Conservation (phyloP, 1,140 invertebrate genomes). For the Drosophila setifemur region DNA sequence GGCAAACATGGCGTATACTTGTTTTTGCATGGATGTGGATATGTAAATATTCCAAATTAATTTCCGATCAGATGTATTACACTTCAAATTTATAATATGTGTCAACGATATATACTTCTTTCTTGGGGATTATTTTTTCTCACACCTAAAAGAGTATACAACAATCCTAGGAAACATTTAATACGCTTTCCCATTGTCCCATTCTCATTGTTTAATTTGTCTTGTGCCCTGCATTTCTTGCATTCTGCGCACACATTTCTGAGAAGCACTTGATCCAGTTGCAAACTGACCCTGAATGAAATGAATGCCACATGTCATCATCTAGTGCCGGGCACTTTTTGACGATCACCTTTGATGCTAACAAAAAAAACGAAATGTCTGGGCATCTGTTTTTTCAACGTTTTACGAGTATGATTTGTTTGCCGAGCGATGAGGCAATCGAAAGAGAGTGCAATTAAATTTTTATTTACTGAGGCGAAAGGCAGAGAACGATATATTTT, state of each 20-base stretch:
- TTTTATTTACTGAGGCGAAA: slow-evolving; percentile 65
- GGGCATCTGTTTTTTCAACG: slow-evolving; percentile 53
- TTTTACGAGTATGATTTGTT: slow-evolving; percentile 33
- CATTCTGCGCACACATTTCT: slow-evolving; percentile 36
- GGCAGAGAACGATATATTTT: slow-evolving; percentile 4
- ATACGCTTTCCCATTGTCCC: slow-evolving; percentile 1
- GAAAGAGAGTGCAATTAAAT: slow-evolving; percentile 67
- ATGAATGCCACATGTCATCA: slow-evolving; percentile 65
- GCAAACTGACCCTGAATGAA: slow-evolving; percentile 57
- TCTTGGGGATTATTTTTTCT: too few species aligned
- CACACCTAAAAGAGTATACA: neutral
- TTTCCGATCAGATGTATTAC: too few species aligned
- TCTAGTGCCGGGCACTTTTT: slow-evolving; percentile 6
- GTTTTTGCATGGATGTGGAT: too few species aligned
- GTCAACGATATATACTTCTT: too few species aligned
- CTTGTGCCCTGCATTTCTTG: slow-evolving; percentile 23
- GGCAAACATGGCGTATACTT: slow-evolving; percentile 3
- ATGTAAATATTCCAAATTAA: too few species aligned
- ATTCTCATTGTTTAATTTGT: slow-evolving; percentile 14
- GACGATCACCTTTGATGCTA: slow-evolving; percentile 24
- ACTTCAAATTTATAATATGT: too few species aligned
- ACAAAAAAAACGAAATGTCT: slow-evolving; percentile 21
- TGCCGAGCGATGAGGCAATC: slow-evolving; percentile 31
- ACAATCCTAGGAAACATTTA: neutral
- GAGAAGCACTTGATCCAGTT: slow-evolving; percentile 63